Base-by-base conservation (phyloP, 1,140 invertebrate species). In the Leptoteleia sp. region DNA sequence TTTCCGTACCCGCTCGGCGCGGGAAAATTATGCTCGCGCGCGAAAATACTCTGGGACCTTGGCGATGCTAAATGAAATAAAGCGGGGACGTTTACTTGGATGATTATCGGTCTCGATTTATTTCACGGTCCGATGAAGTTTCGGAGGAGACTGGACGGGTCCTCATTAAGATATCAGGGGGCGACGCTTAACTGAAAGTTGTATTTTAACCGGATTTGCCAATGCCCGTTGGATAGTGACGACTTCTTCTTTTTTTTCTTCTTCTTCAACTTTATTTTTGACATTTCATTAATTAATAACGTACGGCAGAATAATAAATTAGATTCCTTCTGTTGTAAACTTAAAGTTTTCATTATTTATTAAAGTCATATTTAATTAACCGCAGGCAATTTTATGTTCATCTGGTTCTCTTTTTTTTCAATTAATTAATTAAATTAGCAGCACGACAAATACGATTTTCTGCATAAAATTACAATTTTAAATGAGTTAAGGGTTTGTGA, bases 121-220 rank as follows among this genome's bases (percentile, higher is more conserved):
- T 71, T 77, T 70, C 55, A 62, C 42, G 59, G 75, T 77, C 61
- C 52, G 22, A 29, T 50, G 59, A 35, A 43, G 27, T 43, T 77
- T 61, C 22, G 70, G 37, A 55, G 45, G 16, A 38, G 50, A 50
- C 42, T 38, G n/a, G 55, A 45, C 47, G 67, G 47, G 35, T 71
- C 43, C 67, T 62, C 67, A 62, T 71, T 71, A 61, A 71, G 67
- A 71, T 71, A 62, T 71, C 67, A 71, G 27, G 1, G 7, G n/a
- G 48, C 40, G 16, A 35, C 16, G 17, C 35, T 50, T 22, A 16
- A 42, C 17, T 12, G 33, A 7, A 25, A 37, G 33, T 52, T 50
- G 13, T 19, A 19, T 31, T 33, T 50, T 52, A 52, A 29, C 2
- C 8, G 33, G 7, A n/a, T 48, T 37, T 52, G 12, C 12, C 4